Evolutionary conservation across 1,140 invertebrate species (phyloP), one percentile per base, ranked within the genome.

Genomic region (Zaprionus ghesquierei): DNA sequence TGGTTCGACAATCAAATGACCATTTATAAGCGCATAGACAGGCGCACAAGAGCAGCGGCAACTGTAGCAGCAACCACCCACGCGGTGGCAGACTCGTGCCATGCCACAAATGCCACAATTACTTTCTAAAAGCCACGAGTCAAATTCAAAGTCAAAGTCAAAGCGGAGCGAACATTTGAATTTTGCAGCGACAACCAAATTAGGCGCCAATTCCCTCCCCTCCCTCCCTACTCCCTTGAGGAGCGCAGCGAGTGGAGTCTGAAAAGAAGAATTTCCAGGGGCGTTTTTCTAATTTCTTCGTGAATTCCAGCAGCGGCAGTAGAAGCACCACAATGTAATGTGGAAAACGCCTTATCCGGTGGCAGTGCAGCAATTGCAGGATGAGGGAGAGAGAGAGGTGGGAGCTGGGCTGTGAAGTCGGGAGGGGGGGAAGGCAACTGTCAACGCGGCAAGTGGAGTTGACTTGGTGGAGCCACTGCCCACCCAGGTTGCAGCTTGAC

Each of bases 281-380:
- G 84, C 84, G 84, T 87, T 84, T 86, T 87, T 89, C 85, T 79
- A 89, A 89, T 87, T 87, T 87, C 84, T 80, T 41, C 31, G 60
- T 2, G 35, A 41, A 41, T 41, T 41, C 35, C 72, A n/a, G 18
- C 41, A 33, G 27, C 25, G 51, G 41, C 31, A 63, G 44, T 41
- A 8, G 56, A 41, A 66, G 69, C 66, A 54, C 70, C 72, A 76
- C 69, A 66, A 58, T 89, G 82, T 87, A 89, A 87, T 87, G 84
- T 76, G 81, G 69, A 87, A 84, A 84, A 87, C 84, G 84, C 84
- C 84, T 87, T 87, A 87, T 87, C 82, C 82, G 82, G 82, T 85
- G 71, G 41, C 38, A n/a, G 56, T 33, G 50, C 49, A 33, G 49
- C 9, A 22, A 31, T 61, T 55, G 53, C 46, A 38, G 56, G 55